Evolutionary conservation across 2,888 invertebrate species (phyloP), one percentile per base, ranked within the genome.

Genomic region (Tillus elongatus): DNA sequence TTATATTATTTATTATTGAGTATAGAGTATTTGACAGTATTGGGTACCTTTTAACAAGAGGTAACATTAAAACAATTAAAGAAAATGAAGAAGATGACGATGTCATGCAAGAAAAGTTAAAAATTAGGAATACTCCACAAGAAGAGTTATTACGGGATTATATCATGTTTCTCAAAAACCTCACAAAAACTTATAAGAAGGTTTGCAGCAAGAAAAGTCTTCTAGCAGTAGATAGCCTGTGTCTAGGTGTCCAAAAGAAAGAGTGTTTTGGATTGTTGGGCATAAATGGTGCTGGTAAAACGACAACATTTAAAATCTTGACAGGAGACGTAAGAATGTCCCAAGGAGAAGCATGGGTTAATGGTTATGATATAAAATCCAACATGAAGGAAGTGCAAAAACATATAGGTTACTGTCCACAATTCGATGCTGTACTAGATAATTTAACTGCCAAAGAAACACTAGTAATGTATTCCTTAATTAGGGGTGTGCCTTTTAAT

Each of bases 261-360:
- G 88, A 88, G 64, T 86, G 86, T 54, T 89, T 89, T 53, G 88
- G 88, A 2, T 63, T 89, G 27, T 66, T 89, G 33, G 87, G 89
- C 1, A 79, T 87, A 0, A 89, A 90, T 59, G 89, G 90, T 6
- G 88, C 89, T 2, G 89, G 89, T 0, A 90, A 89, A 63, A 88
- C 87, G 0, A 79, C 82, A 1, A 90, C 91, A 0, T 93, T 93
- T 60, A 85, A 85, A 66, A 88, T 90, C 82, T 67, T 91, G 52
- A 90, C 90, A 33, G 90, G 91, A 0, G 89, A 88, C 56, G 81
- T 81, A 53, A 62, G 65, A 3, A 74, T 85, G 8, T 75, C 80
- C 0, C 70, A 70, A 35, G 88, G 88, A 0, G 73, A 79, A 33
- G 84, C 80, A 1, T 82, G 70, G 63, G 73, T 88, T 8, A 49